Percentiles rank a stretch among this genome's conserved stretches.
phyloP scores from a whole-genome alignment of 1,140 invertebrate species.

The Drosophila prosaltans region DNA sequence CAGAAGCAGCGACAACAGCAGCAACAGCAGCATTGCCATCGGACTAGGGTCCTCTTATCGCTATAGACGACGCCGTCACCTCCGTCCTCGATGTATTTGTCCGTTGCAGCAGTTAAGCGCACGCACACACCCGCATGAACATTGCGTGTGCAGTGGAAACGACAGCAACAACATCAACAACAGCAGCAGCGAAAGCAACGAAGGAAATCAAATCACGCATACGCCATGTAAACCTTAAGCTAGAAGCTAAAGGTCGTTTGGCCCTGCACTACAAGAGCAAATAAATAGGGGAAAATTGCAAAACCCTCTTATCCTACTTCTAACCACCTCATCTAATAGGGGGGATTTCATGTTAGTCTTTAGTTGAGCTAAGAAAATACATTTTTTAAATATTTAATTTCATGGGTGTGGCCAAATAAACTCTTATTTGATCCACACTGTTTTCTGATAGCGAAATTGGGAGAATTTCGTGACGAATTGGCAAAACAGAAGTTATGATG shows the following conservation, averaged over 20 bases:
- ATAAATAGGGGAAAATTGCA: conserved; percentile 55
- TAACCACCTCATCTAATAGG: not conserved
- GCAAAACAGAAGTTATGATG: too few relatives aligned
- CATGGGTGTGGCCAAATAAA: not conserved
- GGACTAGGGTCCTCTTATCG: conserved; percentile 55
- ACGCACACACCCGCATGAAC: conserved; percentile 64
- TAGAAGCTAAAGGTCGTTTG: conserved; percentile 23
- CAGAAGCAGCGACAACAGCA: conserved; percentile 35
- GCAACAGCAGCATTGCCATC: conserved; percentile 19
- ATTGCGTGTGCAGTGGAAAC: conserved; percentile 60
- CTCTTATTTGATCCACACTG: too few relatives aligned
- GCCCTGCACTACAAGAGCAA: conserved; percentile 63
- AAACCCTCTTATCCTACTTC: not conserved
- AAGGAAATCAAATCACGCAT: conserved; percentile 48
- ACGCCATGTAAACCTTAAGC: conserved; percentile 40
- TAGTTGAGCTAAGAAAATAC: not conserved
- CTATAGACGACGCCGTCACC: not conserved
- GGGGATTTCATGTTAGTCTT: not conserved
- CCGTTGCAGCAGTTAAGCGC: conserved; percentile 71
- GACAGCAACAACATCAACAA: not conserved
- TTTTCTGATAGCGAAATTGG: too few relatives aligned
- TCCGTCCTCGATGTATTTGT: conserved; percentile 1
- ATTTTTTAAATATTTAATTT: not conserved
- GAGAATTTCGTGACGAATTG: too few relatives aligned
- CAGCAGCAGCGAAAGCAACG: conserved; percentile 7